Evolutionary conservation across 2,113 vertebrate species (phyloP).

Genomic region (Cyanoderma ruficeps): DNA sequence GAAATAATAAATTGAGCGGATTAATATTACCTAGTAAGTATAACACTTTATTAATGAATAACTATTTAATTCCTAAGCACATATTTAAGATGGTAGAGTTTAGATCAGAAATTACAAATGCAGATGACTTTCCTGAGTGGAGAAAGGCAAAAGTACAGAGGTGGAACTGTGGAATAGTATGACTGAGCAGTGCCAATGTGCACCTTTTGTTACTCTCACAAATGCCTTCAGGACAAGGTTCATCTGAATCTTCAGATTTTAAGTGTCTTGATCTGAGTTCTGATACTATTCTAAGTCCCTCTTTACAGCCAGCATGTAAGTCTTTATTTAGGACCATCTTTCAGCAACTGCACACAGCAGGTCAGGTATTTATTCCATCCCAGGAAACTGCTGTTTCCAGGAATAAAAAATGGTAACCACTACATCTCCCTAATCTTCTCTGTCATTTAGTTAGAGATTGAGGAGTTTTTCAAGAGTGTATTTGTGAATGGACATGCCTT

Average conservation of each 20-base stretch:
- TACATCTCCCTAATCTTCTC: neutral
- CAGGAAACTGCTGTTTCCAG: neutral
- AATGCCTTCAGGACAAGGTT: neutral
- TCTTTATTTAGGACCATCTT: conserved; percentile 42
- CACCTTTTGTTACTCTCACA: neutral
- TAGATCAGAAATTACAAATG: neutral
- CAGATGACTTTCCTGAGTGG: neutral
- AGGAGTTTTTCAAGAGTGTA: neutral
- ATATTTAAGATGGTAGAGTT: neutral
- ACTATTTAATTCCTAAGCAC: neutral
- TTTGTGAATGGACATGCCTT: neutral
- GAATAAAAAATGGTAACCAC: neutral
- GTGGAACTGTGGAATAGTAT: neutral
- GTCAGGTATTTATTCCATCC: conserved; percentile 15
- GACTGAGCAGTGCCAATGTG: neutral
- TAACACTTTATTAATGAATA: neutral
- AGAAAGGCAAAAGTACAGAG: neutral
- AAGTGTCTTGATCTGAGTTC: neutral
- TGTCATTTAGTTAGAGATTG: neutral
- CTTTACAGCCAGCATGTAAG: neutral
- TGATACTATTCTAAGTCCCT: neutral
- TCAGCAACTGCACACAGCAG: neutral
- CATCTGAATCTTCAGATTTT: neutral
- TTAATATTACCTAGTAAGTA: neutral
- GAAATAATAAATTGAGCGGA: neutral